These are phyloP conservation scores for Mirounga angustirostris DNA, from an alignment of 2,113 vertebrate genomes.

Conservation along the genomic window DNA sequence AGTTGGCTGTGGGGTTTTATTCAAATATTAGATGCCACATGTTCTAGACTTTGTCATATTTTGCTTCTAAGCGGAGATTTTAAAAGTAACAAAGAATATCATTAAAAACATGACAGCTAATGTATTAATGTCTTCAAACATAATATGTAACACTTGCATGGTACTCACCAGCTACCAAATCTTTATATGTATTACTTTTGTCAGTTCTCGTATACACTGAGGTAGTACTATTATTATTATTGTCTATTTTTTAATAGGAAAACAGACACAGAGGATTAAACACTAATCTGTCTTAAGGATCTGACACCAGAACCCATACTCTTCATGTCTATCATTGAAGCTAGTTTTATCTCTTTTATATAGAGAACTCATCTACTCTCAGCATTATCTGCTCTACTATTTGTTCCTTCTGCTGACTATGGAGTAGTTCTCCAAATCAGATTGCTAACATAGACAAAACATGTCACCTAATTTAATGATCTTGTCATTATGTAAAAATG, in stretches of 20 bases:
- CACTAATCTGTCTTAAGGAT: not conserved
- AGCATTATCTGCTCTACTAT: not conserved
- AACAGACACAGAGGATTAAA: not conserved
- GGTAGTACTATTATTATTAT: not conserved
- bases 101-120: not conserved
- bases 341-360: not conserved
- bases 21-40: not conserved
- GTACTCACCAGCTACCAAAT: not conserved
- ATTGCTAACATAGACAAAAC: constrained; percentile 3
- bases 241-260: not conserved
- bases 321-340: not conserved
- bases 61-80: not conserved
- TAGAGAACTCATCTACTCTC: not conserved
- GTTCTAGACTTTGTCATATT: not conserved
- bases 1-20: not conserved
- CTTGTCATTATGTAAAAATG: constrained; percentile 5
- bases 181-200: not conserved
- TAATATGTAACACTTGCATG: not conserved
- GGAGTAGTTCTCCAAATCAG: not conserved
- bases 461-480: not conserved
- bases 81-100: not conserved
- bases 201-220: not conserved
- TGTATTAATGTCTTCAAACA: not conserved
- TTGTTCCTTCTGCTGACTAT: not conserved
- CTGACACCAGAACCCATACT: not conserved